Evolutionary conservation across 2,797 vertebrate species (phyloP), one percentile per base, ranked within the genome.

Genomic region (Sebastes kiyomatsui): DNA sequence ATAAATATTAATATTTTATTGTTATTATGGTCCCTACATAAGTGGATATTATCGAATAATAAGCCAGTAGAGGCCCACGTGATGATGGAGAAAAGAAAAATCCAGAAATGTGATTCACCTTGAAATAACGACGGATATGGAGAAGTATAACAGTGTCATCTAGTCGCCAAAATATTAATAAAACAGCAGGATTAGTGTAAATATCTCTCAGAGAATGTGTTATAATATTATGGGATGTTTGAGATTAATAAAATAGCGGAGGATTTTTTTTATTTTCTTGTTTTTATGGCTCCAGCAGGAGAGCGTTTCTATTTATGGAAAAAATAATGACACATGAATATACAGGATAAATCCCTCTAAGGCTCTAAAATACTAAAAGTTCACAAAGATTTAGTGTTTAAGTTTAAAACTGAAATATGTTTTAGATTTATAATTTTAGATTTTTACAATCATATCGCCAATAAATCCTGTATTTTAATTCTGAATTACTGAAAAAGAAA

Each of bases 11-110:
- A 27, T 18, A 25, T 54, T n/a, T 10, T 2, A 20, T 42, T 1
- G 1, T 25, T 6, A 30, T 58, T 0, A 9, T 32, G 2, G 35
- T 4, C 6, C 3, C 2, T 12, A 3, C 1, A n/a, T 11, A 3
- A 0, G 1, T 35, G 8, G 5, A 42, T 6, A 6, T 16, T 16
- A 49, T 27, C 6, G 20, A 38, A 64, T 10, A 49, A 55, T 28
- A 6, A 23, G 1, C 2, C 3, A 16, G 7, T 1, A 10, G 2
- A 58, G 80, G 54, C 69, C 69, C 2, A 18, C 18, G 2, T 35
- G 49, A 13, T 23, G 69, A 22, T 32, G 66, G 7, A 5, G 55
- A 27, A 28, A 0, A n/a, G 16, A 30, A 20, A 18, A 59, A 32
- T 54, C 6, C 7, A 59, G 56, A 49, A 27, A 16, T 2, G 30